Conservation (phyloP, 2,888 invertebrate genomes). For the Phyto melanocephala region DNA sequence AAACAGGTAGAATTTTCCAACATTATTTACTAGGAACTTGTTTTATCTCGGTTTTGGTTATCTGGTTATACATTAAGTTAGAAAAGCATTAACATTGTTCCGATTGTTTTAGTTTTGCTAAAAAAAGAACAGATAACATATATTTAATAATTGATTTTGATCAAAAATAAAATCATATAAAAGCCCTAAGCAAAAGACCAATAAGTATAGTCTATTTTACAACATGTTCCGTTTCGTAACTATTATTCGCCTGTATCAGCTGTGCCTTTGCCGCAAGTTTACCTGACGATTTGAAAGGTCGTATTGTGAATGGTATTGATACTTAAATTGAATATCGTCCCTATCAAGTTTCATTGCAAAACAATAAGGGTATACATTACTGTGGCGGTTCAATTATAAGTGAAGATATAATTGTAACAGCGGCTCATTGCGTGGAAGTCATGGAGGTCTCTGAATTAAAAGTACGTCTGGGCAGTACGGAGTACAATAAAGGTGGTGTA, state of each 20-base stretch:
- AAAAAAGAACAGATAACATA: no score
- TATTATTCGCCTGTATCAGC: conserved; percentile 62
- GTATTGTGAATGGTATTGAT: conserved; percentile 78
- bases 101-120: no score
- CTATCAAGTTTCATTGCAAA: conserved; percentile 79
- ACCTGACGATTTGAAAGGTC: conserved; percentile 67
- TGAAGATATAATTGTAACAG: conserved; percentile 75
- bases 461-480: conserved; percentile 77
- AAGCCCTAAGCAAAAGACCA: no score
- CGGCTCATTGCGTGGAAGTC: conserved; percentile 77
- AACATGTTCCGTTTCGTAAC: conserved; percentile 64
- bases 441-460: conserved; percentile 62
- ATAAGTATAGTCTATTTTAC: neutral
- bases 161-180: no score
- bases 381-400: conserved; percentile 79
- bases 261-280: conserved; percentile 59
- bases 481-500: conserved; percentile 74
- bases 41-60: no score
- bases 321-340: conserved; percentile 77
- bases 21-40: no score
- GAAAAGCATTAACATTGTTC: no score
- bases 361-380: conserved; percentile 72
- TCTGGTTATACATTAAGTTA: no score
- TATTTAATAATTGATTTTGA: no score
- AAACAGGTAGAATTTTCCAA: no score